phyloP scores from a whole-genome alignment of 2,888 invertebrate genomes.

The Aradus depressus region DNA sequence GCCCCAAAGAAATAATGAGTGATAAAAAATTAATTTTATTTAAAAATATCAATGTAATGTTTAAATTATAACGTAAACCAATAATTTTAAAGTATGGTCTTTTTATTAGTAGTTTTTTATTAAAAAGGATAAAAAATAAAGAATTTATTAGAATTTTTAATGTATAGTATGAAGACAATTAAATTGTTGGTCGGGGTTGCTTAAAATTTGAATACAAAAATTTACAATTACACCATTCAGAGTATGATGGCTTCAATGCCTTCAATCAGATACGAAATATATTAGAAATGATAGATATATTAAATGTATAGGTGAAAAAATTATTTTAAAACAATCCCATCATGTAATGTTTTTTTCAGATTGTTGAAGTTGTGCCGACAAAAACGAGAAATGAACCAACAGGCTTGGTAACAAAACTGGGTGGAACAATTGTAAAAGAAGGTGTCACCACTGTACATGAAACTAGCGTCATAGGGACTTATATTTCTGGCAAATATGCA shows the following conservation, averaged over 20 bases:
- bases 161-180: too few relatives aligned
- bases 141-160: too few relatives aligned
- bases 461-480: slow-evolving; percentile 80
- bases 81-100: too few relatives aligned
- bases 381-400: slow-evolving; percentile 34
- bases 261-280: neutral
- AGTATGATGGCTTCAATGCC: neutral
- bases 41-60: too few relatives aligned
- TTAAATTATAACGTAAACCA: too few relatives aligned
- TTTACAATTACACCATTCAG: neutral
- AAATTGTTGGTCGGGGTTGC: too few relatives aligned
- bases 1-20: too few relatives aligned
- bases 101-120: too few relatives aligned
- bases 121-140: too few relatives aligned
- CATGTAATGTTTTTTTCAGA: slow-evolving; percentile 31
- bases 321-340: neutral
- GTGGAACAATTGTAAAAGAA: slow-evolving; percentile 71
- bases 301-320: neutral
- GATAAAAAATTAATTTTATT: too few relatives aligned
- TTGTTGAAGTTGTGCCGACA: slow-evolving; percentile 51
- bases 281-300: neutral
- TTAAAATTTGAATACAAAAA: neutral
- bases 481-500: slow-evolving; percentile 70
- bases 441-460: slow-evolving; percentile 75
- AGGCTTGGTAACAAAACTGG: slow-evolving; percentile 71